Base-by-base conservation (phyloP, 1,140 invertebrate genomes). In the Danaus plexippus region DNA sequence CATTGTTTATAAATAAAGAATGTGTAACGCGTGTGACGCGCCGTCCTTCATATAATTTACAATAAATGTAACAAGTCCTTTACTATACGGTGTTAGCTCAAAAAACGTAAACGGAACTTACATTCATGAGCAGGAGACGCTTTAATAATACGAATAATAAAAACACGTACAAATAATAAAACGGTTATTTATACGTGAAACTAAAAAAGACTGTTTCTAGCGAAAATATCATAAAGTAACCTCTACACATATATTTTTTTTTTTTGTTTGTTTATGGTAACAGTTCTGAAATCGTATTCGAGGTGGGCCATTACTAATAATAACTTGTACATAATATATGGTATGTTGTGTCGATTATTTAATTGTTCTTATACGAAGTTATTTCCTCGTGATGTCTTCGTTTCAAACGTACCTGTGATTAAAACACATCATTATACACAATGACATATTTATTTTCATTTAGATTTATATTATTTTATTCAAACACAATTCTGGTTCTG, bases 321-420 rank as follows among this genome's bases (percentile, higher is more conserved):
- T 73, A 75, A 73, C 64, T 76, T 80, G 71, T 78, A 78, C 69
- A 75, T 72, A 67, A 66, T 61, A 61, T 72, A 66, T 72, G 66
- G 61, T 68, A 64, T 66, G 57, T 66, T 63, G 66, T 63, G 55
- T 69, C 63, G 63, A 62, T 64, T 54, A 52, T 61, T 69, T 70
- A 60, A 68, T 71, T 67, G 59, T 74, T 75, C 63, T 73, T 68
- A 63, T 58, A 70, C 67, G 65, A 68, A 46, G 43, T 69, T 66
- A 61, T 59, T 56, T 15, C 56, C 63, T 72, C 66, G 71, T 68
- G 67, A 66, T 64, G 69, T 69, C 59, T 64, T 69, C 70, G 61
- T 60, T 73, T 84, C 81, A 86, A 61, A 71, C 80, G 69, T 85
- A 86, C 73, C 83, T 86, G 83, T 15, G 83, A 81, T 56, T 52